A percentile compares a stretch with the other conserved stretches of the same genome.
Evolutionary conservation across 2,113 vertebrate species (phyloP).

Genomic region (Ceyx cyanopectus): DNA sequence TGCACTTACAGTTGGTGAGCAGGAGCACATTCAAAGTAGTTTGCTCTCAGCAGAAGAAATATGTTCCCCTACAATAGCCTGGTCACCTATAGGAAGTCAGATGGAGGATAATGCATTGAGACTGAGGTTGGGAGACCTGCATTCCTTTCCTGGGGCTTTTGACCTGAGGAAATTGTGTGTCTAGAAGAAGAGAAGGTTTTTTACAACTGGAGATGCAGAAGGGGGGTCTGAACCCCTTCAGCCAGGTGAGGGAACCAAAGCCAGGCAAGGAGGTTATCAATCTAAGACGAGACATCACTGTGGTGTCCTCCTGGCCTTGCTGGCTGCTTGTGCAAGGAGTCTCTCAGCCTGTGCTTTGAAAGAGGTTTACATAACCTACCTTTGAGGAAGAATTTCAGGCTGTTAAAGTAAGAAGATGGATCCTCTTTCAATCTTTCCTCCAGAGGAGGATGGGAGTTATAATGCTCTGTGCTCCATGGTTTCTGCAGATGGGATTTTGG

Average conservation of each 20-base stretch:
- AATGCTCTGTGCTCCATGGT: background rate
- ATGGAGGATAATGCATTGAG: background rate
- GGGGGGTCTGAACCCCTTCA: background rate
- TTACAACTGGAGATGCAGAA: background rate
- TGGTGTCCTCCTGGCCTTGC: background rate
- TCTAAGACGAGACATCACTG: background rate
- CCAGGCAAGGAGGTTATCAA: background rate
- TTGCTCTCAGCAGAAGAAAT: background rate
- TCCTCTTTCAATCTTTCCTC: background rate
- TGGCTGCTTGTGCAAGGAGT: background rate
- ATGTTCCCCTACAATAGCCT: background rate
- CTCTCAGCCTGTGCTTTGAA: background rate
- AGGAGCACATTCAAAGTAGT: background rate
- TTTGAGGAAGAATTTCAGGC: background rate
- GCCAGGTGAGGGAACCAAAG: background rate
- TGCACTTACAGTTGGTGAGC: background rate
- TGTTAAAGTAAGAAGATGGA: background rate
- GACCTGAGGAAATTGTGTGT: fast-evolving
- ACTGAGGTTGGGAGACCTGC: background rate
- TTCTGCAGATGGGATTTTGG: background rate
- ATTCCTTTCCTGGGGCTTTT: background rate
- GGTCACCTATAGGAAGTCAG: background rate
- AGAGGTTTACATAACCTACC: background rate
- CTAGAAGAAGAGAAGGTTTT: background rate
- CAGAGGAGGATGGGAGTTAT: background rate